Percentiles rank a stretch among this genome's conserved stretches.
phyloP scores from a whole-genome alignment of 2,888 invertebrate genomes.

The Drosophila ochracea region DNA sequence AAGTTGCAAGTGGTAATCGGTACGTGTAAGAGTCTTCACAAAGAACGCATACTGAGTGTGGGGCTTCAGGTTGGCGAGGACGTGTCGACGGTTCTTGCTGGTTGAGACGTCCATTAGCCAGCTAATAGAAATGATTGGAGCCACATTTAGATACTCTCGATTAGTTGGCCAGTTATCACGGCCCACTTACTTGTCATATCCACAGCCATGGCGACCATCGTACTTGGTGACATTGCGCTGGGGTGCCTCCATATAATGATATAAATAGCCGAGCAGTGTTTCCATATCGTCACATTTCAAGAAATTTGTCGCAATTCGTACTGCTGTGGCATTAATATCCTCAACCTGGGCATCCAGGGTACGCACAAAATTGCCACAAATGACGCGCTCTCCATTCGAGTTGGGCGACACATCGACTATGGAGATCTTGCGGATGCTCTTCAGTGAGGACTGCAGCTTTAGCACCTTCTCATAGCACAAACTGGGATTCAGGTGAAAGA shows the following conservation, averaged over 20 bases:
- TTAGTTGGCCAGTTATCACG: rapidly evolving
- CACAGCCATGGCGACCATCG: slow-evolving; percentile 96
- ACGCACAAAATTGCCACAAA: slow-evolving; percentile 86
- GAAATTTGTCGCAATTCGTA: slow-evolving; percentile 87
- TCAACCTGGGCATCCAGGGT: slow-evolving; percentile 83
- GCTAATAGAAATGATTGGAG: slow-evolving; percentile 82
- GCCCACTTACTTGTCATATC: slow-evolving; percentile 88
- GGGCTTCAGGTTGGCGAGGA: slow-evolving; percentile 91
- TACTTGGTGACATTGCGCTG: slow-evolving; percentile 92
- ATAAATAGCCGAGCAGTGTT: slow-evolving; percentile 94
- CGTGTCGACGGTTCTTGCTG: slow-evolving; percentile 86
- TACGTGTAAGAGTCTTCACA: slow-evolving; percentile 95
- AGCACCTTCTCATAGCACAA: slow-evolving; percentile 88
- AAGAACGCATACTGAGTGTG: slow-evolving; percentile 97
- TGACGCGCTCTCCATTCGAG: slow-evolving; percentile 96
- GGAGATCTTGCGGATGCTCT: slow-evolving; percentile 51
- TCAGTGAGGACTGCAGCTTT: slow-evolving; percentile 84
- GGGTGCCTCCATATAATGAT: slow-evolving; percentile 93
- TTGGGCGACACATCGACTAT: slow-evolving; percentile 85
- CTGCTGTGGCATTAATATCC: slow-evolving; percentile 85
- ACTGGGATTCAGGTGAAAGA: slow-evolving; percentile 90
- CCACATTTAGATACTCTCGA: not conserved
- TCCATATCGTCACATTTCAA: slow-evolving; percentile 89
- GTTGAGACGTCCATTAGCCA: slow-evolving; percentile 88
- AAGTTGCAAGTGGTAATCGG: slow-evolving; percentile 87